Evolutionary conservation across 2,888 invertebrate genomes (phyloP), one percentile per base, ranked within the genome.

Genomic region (Lingula anatina): DNA sequence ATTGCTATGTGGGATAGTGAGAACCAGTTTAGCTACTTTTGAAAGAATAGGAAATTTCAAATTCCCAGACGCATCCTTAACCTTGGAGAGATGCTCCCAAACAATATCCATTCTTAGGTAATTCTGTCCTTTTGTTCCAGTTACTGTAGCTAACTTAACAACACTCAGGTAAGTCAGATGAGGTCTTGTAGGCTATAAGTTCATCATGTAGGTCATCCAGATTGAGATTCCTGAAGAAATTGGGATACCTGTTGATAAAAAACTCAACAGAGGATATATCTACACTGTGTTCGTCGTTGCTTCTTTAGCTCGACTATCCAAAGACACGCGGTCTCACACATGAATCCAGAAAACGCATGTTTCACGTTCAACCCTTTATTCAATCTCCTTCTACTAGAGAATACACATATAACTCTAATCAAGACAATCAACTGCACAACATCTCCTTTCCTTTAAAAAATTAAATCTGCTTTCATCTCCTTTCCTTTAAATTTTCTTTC

Each of bases 1-100:
- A 38, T 54, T 51, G 40, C 41, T 41, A 37, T 51, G 47, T n/a
- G 54, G 48, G 42, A 54, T 54, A 5, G 48, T 38, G 18, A 54
- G 40, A 2, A 48, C 49, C 36, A 43, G 39, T 24, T 36, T 50
- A 15, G 45, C 40, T 4, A 50, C 44, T 15, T 5, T 38, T n/a
- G n/a, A n/a, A n/a, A n/a, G n/a, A n/a, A n/a, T n/a, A n/a, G n/a
- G n/a, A n/a, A n/a, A n/a, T 9, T 7, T 5, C 20, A 36, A 20
- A 23, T 20, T 23, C 20, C 18, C 44, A 44, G 31, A 20, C n/a
- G n/a, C n/a, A n/a, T n/a, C n/a, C 28, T 31, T 18, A 2, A 44
- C 31, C 18, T 18, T 27, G 21, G 28, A 27, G 9, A 44, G 35
- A 28, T 31, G 20, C 3, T 31, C 44, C 44, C 44, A 44, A 23